Evolutionary conservation across 2,797 vertebrate genomes (phyloP), one percentile per base, ranked within the genome.

Genomic region (Enteromius radiatus): DNA sequence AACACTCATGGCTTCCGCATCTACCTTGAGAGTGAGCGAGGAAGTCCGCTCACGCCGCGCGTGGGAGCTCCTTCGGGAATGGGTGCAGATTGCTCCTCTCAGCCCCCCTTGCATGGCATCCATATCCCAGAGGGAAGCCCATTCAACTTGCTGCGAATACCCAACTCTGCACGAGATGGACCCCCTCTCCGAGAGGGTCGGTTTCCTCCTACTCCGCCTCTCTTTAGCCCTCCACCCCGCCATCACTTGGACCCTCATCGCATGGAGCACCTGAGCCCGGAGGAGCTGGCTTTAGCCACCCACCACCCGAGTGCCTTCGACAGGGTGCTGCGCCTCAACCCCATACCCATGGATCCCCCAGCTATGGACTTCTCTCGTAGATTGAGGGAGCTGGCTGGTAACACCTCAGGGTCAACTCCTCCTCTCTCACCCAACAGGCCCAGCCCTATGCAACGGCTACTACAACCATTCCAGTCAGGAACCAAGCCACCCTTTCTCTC

Each of bases 271-370:
- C 94, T 99, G 95, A 99, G 97, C 94, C 97, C 97, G 65, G 98
- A 99, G 95, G 98, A 99, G 93, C 95, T 99, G 96, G 97, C 97
- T 92, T 95, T 99, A 94, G 97, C 97, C 93, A 96, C 97, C 93
- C 98, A 99, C 95, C 96, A 98, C 95, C 98, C 98, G 96, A 99
- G 98, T 99, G 97, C 98, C 98, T 99, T 99, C 93, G 98, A 99
- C 94, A 97, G 98, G 97, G 98, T 99, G 96, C 96, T 99, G 95
- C 97, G 98, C 95, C 97, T 99, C 95, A 99, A 99, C 94, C 96
- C 98, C 92, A 93, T 99, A 95, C 96, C 97, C 92, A 96, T 99
- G 92, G 98, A 99, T 91, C 97, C 97, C 91, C 97, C 98, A 5
- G 96, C 96, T 92, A 99, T 99, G 98, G 98, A 99, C 97, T 99